phyloP scores from a whole-genome alignment of 30 jellyfish, hydroid and myxozoan species.

The Phacellophora camtschatica region DNA sequence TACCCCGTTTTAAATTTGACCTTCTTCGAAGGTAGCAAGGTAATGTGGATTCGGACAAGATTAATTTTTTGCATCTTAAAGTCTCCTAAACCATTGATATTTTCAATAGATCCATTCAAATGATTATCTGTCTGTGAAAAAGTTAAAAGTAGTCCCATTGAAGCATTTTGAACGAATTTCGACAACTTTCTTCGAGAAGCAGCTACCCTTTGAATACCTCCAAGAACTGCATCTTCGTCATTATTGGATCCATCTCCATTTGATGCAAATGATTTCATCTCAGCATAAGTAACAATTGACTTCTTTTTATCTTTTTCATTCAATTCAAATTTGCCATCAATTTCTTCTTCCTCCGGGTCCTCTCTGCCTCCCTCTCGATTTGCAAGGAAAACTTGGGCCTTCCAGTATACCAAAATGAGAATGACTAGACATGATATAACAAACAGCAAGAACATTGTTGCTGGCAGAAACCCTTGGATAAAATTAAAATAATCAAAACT shows the following conservation, averaged over 20 bases:
- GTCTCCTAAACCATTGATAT: not conserved
- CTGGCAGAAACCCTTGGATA: slow-evolving; percentile 78
- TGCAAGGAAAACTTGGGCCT: slow-evolving; percentile 16
- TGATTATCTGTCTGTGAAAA: not conserved
- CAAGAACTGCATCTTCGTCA: too few species aligned
- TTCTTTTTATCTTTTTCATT: not conserved
- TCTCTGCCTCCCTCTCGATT: not conserved
- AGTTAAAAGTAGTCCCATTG: not conserved
- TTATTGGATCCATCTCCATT: not conserved
- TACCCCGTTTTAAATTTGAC: slow-evolving; percentile 4
- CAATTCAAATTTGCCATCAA: not conserved
- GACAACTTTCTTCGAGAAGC: not conserved
- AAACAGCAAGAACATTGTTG: slow-evolving; percentile 26
- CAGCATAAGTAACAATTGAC: not conserved
- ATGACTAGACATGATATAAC: not conserved
- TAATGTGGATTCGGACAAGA: slow-evolving; percentile 16
- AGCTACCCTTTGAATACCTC: too few species aligned
- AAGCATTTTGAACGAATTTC: slow-evolving; percentile 2
- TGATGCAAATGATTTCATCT: slow-evolving; percentile 2
- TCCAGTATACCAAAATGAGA: slow-evolving; percentile 37
- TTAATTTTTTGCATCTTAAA: not conserved
- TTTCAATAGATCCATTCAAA: slow-evolving; percentile 6
- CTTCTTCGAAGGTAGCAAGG: slow-evolving; percentile 11
- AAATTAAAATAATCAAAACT: too few species aligned
- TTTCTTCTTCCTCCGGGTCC: not conserved